These are phyloP conservation scores for Emydoidea blandingii DNA, from an alignment of 2,797 vertebrate genomes.

Conservation along the genomic window DNA sequence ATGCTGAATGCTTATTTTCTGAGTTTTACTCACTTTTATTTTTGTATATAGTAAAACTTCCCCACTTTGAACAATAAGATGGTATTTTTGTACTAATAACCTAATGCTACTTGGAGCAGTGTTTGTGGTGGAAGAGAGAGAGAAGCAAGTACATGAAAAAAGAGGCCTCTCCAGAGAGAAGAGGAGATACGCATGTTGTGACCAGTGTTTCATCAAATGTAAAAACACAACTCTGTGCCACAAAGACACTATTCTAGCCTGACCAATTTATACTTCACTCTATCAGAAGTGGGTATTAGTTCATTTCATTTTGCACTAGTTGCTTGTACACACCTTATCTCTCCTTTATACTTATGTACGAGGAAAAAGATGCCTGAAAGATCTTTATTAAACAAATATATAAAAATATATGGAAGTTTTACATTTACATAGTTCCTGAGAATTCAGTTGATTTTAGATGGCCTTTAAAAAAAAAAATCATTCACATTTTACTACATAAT, in stretches of 20 bases:
- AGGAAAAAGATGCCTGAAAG: neutral
- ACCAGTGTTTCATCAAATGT: neutral
- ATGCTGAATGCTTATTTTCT: neutral
- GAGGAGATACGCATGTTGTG: neutral
- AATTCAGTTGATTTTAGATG: neutral
- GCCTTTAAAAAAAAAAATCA: neutral
- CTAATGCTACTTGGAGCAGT: neutral
- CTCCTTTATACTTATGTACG: neutral
- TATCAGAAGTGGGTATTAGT: neutral
- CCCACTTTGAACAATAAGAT: neutral
- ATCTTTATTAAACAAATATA: constrained; percentile 5
- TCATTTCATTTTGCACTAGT: neutral
- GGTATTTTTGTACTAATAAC: neutral
- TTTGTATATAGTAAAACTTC: neutral
- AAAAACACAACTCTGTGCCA: neutral
- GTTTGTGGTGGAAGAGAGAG: neutral
- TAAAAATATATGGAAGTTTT: rapidly evolving
- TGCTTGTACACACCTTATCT: neutral
- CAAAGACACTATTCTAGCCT: neutral
- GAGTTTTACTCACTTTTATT: neutral
- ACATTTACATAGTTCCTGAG: neutral
- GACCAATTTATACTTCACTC: neutral
- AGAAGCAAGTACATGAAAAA: rapidly evolving
- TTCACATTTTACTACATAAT: constrained; percentile 1
- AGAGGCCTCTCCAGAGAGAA: neutral